Conservation (phyloP, 2,888 invertebrate species). For the Candidula unifasciata region DNA sequence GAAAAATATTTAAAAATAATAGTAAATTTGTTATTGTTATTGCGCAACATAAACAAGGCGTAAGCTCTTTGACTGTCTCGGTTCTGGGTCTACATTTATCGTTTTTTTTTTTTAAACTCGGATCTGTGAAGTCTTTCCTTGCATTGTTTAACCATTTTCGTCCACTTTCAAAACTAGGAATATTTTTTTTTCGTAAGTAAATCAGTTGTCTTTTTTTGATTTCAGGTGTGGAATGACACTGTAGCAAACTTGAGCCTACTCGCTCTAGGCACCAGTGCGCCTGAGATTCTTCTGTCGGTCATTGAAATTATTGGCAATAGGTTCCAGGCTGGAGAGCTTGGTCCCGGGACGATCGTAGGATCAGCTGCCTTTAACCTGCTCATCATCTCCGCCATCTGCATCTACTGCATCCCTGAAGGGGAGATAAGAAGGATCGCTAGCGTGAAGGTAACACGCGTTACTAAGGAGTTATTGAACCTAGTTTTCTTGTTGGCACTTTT, state of each 20-base stretch:
- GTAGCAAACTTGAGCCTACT: conserved; percentile 81
- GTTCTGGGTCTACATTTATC: too few relatives aligned
- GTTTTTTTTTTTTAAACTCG: too few relatives aligned
- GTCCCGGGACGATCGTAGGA: conserved; percentile 82
- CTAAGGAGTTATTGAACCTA: too few relatives aligned
- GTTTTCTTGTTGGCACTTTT: too few relatives aligned
- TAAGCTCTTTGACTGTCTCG: too few relatives aligned
- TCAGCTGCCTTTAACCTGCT: conserved; percentile 82
- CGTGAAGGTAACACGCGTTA: conserved; percentile 23
- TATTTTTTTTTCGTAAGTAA: too few relatives aligned
- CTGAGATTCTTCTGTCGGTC: conserved; percentile 81
- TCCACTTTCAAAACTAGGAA: too few relatives aligned
- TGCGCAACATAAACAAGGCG: too few relatives aligned
- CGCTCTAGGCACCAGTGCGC: conserved; percentile 81
- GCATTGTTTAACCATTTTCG: too few relatives aligned
- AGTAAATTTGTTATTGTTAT: too few relatives aligned
- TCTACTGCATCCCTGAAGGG: conserved; percentile 79
- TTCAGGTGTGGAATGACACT: conserved; percentile 80
- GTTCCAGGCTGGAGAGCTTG: conserved; percentile 79
- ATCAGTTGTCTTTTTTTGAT: neutral
- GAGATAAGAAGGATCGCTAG: conserved; percentile 72
- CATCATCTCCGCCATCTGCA: conserved; percentile 81
- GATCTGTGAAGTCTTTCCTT: too few relatives aligned
- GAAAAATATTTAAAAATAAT: too few relatives aligned
- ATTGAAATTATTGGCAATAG: conserved; percentile 80